Base-by-base conservation (phyloP, 1,140 invertebrate genomes). In the Chymomyza costata region DNA sequence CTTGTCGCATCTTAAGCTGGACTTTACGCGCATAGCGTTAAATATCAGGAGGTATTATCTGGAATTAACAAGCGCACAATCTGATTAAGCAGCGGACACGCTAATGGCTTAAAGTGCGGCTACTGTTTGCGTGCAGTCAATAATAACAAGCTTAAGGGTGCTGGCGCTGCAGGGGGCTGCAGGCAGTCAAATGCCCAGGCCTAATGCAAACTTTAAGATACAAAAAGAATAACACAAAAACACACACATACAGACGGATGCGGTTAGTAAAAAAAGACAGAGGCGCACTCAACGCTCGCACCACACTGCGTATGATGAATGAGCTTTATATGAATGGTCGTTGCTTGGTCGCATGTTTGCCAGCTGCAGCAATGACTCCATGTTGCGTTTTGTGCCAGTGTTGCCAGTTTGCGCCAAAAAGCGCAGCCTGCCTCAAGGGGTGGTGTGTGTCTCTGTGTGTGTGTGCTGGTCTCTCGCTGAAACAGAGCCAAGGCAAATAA, bases 251-350 rank as follows among this genome's bases (percentile, higher is more conserved):
- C 21, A 8, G 21, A 25, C n/a, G n/a, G n/a, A n/a, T n/a, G n/a
- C n/a, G n/a, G n/a, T n/a, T n/a, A n/a, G n/a, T n/a, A n/a, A n/a
- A n/a, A n/a, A n/a, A n/a, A n/a, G n/a, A n/a, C 21, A 25, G 8
- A 25, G 8, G 21, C 21, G 8, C 3, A 3, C 3, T 25, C 21
- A 8, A 61, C 59, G 48, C 10, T 41, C 17, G 18, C 14, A 17
- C 35, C 19, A 46, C 38, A 15, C 47, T 34, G 41, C 44, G 47
- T 21, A 68, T 65, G 56, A 73, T 76, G 70, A 69, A 74, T 74
- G 70, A 65, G 65, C 49, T 55, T 63, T 55, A 31, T 51, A 48
- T 71, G 65, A 76, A 69, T 65, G 70, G 52, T 13, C 39, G 58
- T 38, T 71, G 65, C 69, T 65, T 65, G 70, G 52, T 13, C 39